Evolutionary conservation across 2,888 invertebrate genomes (phyloP).

Genomic region (Drosophila subsilvestris): DNA sequence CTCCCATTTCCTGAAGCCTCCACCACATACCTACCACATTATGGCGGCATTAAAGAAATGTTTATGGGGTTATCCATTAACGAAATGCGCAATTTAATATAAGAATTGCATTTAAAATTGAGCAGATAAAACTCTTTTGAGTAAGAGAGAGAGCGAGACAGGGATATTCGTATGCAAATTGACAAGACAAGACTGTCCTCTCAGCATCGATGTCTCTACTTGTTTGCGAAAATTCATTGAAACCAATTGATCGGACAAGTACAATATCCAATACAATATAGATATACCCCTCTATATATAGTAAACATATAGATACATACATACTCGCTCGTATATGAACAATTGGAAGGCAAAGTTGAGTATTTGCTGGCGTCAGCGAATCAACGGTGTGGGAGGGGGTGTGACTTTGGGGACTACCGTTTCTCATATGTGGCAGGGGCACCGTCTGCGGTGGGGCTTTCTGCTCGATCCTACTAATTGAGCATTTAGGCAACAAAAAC

Average conservation of each 20-base stretch:
- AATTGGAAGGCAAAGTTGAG: conserved; percentile 28
- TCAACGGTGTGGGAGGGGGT: conserved; percentile 4
- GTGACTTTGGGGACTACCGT: conserved; percentile 5
- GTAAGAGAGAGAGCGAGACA: neutral
- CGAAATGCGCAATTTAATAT: conserved; percentile 38
- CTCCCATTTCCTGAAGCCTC: neutral
- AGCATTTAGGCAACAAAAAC: conserved; percentile 36
- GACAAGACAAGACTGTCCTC: conserved; percentile 28
- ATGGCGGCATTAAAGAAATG: conserved; percentile 24
- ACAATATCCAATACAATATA: conserved; percentile 39
- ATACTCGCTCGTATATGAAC: conserved; percentile 15
- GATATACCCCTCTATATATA: conserved; percentile 21
- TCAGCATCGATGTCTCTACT: conserved; percentile 23
- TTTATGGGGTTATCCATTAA: conserved; percentile 20
- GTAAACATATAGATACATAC: conserved; percentile 10
- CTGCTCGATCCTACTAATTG: conserved; percentile 46
- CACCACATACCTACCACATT: neutral
- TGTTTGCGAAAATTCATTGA: conserved; percentile 64
- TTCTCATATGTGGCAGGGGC: neutral
- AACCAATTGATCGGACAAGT: conserved; percentile 66
- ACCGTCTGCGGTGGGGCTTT: neutral
- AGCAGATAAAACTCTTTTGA: conserved; percentile 1
- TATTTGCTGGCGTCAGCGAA: conserved; percentile 40
- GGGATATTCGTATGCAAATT: conserved; percentile 29
- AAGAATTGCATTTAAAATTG: conserved; percentile 23